These are phyloP conservation scores for Chaetodon trifascialis DNA, from an alignment of 2,113 vertebrate species.

Conservation along the genomic window DNA sequence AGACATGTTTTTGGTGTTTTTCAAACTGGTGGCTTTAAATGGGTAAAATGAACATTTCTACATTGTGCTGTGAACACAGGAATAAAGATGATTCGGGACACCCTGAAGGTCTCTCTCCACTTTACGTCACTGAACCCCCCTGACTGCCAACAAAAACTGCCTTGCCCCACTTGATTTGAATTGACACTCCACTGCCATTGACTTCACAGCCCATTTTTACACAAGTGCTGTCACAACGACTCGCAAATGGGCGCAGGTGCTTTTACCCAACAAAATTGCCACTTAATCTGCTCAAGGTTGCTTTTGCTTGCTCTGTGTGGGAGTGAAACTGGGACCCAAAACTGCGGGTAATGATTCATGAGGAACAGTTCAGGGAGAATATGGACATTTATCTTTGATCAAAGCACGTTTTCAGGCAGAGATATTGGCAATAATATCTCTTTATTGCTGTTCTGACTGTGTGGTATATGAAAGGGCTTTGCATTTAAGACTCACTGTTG, in stretches of 20 bases:
- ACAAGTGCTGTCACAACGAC: conserved; percentile 17
- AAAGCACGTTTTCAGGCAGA: not conserved
- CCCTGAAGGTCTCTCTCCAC: conserved; percentile 10
- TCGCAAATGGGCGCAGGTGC: conserved; percentile 12
- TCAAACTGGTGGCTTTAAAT: not conserved
- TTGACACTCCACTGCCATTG: conserved; percentile 20
- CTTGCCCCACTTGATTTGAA: conserved; percentile 25
- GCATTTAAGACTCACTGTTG: conserved; percentile 86
- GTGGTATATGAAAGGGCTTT: not conserved
- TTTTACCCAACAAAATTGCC: conserved; percentile 25
- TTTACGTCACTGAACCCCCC: not conserved
- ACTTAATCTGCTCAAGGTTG: conserved; percentile 36
- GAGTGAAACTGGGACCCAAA: not conserved
- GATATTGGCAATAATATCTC: not conserved
- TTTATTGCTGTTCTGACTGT: not conserved
- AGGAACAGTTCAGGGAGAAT: not conserved
- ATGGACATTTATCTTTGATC: not conserved
- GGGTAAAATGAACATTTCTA: not conserved
- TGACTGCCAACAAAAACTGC: conserved; percentile 1
- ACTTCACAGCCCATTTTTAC: conserved; percentile 28
- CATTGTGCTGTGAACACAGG: not conserved
- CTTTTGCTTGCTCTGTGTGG: conserved; percentile 8
- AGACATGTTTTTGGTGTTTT: not conserved
- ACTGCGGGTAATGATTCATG: not conserved
- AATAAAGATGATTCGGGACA: not conserved